A percentile compares a stretch with the other conserved stretches of the same genome.
phyloP scores from a whole-genome alignment of 2,888 invertebrate species.

The Lepidocyrtinus sp. region DNA sequence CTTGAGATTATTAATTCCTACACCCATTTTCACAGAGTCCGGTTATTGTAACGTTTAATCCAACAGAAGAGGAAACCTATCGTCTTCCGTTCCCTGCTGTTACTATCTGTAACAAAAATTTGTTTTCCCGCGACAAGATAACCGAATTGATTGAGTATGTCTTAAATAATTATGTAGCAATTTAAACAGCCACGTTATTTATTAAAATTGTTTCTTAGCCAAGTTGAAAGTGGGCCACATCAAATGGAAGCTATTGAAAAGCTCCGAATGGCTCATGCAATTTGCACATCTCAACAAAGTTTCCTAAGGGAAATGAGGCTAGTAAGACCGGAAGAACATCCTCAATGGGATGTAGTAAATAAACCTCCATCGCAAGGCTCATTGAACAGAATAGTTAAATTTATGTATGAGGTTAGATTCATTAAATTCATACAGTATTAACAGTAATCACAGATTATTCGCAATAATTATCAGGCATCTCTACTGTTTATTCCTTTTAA shows the following conservation, averaged over 20 bases:
- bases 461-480: no score
- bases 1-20: no score
- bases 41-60: constrained; percentile 47
- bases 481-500: no score
- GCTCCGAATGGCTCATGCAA: constrained; percentile 31
- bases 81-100: constrained; percentile 46
- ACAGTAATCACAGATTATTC: no score
- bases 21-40: no score
- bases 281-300: constrained; percentile 38
- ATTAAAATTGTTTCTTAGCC: neutral
- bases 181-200: neutral
- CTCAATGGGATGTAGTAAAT: constrained; percentile 31
- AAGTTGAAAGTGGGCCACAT: constrained; percentile 19
- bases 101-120: constrained; percentile 49
- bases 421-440: no score
- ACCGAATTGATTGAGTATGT: constrained; percentile 34
- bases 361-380: constrained; percentile 33
- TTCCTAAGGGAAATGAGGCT: constrained; percentile 43
- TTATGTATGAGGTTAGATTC: constrained; percentile 51
- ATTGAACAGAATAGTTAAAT: constrained; percentile 15
- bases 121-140: constrained; percentile 29
- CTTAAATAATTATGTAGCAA: neutral
- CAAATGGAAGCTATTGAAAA: constrained; percentile 24
- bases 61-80: constrained; percentile 35
- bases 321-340: constrained; percentile 23